Evolutionary conservation across 2,113 vertebrate species (phyloP).

Genomic region (Bufo bufo): DNA sequence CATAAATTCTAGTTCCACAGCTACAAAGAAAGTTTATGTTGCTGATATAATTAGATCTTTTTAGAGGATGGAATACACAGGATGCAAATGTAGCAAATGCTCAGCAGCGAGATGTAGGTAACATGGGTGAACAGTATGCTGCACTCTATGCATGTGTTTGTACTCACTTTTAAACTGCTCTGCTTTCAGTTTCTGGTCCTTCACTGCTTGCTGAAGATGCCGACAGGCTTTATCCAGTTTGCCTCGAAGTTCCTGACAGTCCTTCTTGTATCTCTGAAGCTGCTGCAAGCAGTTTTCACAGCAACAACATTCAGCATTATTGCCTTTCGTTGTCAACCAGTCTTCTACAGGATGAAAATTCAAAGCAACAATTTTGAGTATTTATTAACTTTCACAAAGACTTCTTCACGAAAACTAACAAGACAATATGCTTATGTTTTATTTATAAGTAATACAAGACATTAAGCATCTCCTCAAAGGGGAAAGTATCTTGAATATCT

Average conservation of each 20-base stretch:
- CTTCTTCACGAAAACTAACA: too few relatives aligned
- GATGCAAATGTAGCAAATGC: too few relatives aligned
- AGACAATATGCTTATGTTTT: not conserved
- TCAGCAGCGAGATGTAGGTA: too few relatives aligned
- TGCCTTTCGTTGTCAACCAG: not conserved
- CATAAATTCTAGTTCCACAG: too few relatives aligned
- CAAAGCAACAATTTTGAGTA: not conserved
- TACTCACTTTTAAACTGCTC: constrained; percentile 76
- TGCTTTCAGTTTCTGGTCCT: constrained; percentile 73
- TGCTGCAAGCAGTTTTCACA: constrained; percentile 71
- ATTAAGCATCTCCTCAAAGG: not conserved
- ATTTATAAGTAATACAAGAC: not conserved
- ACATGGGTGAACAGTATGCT: too few relatives aligned
- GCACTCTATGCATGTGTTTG: too few relatives aligned
- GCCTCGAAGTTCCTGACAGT: constrained; percentile 80
- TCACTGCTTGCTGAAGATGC: constrained; percentile 80
- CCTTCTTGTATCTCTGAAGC: constrained; percentile 75
- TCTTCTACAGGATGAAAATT: not conserved
- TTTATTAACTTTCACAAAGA: not conserved
- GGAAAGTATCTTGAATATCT: not conserved
- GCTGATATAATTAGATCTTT: not conserved
- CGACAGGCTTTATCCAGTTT: constrained; percentile 80
- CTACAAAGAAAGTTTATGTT: not conserved
- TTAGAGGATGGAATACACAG: not conserved
- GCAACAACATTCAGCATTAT: constrained; percentile 61